These are phyloP conservation scores for Steinernema feltiae DNA, from an alignment of 1,140 invertebrate genomes.

Conservation along the genomic window DNA sequence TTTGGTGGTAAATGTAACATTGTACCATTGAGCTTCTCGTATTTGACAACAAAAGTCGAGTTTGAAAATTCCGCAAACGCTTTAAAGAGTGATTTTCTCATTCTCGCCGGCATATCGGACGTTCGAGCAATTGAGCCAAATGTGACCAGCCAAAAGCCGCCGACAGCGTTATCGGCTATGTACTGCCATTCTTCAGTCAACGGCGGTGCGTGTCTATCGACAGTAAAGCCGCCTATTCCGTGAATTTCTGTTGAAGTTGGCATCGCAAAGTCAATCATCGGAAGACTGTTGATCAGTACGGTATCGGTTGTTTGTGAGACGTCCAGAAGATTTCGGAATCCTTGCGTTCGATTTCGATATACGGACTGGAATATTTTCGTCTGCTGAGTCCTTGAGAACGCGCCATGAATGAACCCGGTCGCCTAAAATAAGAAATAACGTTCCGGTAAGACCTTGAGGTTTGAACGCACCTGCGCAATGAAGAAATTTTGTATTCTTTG, in stretches of 20 bases:
- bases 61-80: constrained; percentile 27
- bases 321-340: constrained; percentile 19
- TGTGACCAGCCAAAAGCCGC: constrained; percentile 44
- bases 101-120: constrained; percentile 39
- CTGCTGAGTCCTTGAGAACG: constrained; percentile 8
- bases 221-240: constrained; percentile 41
- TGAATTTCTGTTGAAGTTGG: constrained; percentile 38
- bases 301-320: constrained; percentile 15
- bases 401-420: constrained; percentile 32
- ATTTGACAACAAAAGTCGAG: constrained; percentile 27
- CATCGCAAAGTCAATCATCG: constrained; percentile 45
- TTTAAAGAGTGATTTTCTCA: constrained; percentile 31
- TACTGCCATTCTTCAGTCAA: constrained; percentile 29
- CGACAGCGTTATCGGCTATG: constrained; percentile 22
- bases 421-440: constrained; percentile 14
- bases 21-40: neutral
- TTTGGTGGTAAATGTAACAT: constrained; percentile 15
- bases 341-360: neutral
- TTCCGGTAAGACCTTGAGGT: neutral
- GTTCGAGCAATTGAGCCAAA: constrained; percentile 51
- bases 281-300: constrained; percentile 40
- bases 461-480: constrained; percentile 29
- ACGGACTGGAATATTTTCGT: neutral
- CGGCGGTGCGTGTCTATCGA: constrained; percentile 14
- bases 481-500: constrained; percentile 42